A percentile compares a stretch with the other conserved stretches of the same genome.
Evolutionary conservation across 2,113 vertebrate genomes (phyloP).

Genomic region (Platycercus adscitus): DNA sequence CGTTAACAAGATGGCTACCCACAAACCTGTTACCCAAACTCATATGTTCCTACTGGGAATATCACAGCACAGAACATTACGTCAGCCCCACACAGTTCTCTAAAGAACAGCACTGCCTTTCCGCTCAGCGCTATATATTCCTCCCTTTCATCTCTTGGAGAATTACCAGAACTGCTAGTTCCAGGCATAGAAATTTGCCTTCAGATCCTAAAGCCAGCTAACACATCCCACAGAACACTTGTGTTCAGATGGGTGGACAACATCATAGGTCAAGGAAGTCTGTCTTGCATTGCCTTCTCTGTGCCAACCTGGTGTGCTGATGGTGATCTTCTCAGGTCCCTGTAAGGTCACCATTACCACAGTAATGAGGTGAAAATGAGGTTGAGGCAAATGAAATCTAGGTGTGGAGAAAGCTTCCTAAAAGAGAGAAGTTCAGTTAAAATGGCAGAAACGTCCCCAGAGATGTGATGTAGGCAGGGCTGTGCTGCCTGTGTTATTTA

Average conservation of each 20-base stretch:
- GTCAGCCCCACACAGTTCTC: slow-evolving; percentile 11
- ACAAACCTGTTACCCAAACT: slow-evolving; percentile 7
- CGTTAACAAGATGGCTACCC: slow-evolving; percentile 1
- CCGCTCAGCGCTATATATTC: background rate
- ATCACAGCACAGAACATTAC: slow-evolving; percentile 11
- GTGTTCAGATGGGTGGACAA: background rate
- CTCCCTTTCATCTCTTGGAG: slow-evolving; percentile 44
- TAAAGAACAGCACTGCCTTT: slow-evolving; percentile 15
- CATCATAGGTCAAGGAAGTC: slow-evolving; percentile 15
- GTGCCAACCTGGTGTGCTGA: background rate
- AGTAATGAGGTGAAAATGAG: background rate
- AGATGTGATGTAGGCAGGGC: background rate
- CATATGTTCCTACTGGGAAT: slow-evolving; percentile 57
- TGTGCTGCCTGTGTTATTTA: fast-evolving
- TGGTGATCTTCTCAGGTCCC: background rate
- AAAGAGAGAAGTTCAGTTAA: background rate
- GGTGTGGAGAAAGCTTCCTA: background rate
- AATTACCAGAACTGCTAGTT: slow-evolving; percentile 29
- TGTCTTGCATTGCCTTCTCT: background rate
- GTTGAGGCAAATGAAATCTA: background rate
- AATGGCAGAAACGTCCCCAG: background rate
- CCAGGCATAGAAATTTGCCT: background rate
- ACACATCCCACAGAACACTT: background rate
- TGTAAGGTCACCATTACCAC: background rate
- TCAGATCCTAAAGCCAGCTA: background rate